Evolutionary conservation across 30 jellyfish, hydroid and myxozoan genomes (phyloP).

Genomic region (Rhopilema esculentum): DNA sequence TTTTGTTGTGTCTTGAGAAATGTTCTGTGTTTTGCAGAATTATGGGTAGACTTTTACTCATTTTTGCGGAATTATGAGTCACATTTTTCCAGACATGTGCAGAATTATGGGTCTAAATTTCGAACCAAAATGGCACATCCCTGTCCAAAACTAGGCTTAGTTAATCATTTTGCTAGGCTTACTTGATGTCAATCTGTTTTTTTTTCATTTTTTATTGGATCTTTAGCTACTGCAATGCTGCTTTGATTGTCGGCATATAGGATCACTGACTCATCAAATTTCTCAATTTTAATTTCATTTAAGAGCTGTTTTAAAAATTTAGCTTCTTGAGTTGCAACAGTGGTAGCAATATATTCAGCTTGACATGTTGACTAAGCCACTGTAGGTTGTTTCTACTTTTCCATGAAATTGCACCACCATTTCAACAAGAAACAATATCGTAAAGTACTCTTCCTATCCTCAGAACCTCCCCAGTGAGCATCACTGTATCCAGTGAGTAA

Average conservation of each 20-base stretch:
- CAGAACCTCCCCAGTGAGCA: constrained; percentile 52
- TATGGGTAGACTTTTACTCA: no score
- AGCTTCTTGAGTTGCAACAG: constrained; percentile 50
- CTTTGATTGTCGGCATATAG: constrained; percentile 44
- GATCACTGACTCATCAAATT: background rate
- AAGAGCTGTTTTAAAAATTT: constrained; percentile 8
- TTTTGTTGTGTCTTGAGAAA: no score
- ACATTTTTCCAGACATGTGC: no score
- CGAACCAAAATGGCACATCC: no score
- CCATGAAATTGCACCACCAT: constrained; percentile 43
- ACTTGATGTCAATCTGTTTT: constrained; percentile 36
- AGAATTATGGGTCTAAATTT: no score
- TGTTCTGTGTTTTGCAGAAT: no score
- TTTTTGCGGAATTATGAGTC: no score
- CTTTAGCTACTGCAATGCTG: constrained; percentile 32
- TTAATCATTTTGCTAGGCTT: no score
- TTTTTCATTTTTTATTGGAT: constrained; percentile 24
- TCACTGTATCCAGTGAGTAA: constrained; percentile 40
- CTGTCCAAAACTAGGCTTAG: no score
- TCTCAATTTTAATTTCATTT: background rate
- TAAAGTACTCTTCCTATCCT: constrained; percentile 39
- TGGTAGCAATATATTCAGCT: constrained; percentile 42
- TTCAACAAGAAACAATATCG: constrained; percentile 30
- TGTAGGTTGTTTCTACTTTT: constrained; percentile 45
- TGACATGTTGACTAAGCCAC: constrained; percentile 39